These are phyloP conservation scores for Takifugu ocellatus DNA, from an alignment of 2,797 vertebrate species.

Conservation along the genomic window DNA sequence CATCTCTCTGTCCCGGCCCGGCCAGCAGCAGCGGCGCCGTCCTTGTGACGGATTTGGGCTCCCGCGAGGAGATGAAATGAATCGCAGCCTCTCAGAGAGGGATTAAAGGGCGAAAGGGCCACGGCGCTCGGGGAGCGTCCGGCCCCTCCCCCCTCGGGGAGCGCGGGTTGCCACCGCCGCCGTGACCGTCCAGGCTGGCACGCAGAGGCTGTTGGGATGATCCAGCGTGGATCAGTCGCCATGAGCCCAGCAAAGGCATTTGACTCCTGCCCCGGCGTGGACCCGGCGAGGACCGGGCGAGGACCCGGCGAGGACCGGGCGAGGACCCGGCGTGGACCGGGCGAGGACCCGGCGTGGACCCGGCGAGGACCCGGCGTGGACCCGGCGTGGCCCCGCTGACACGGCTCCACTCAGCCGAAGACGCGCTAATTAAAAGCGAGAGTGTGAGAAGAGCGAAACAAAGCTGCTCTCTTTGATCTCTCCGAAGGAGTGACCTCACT, in stretches of 20 bases:
- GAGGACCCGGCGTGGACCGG: no score
- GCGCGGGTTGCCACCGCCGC: slow-evolving; percentile 38
- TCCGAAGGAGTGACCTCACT: slow-evolving; percentile 17
- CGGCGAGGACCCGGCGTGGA: no score
- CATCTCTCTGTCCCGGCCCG: no score
- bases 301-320: no score
- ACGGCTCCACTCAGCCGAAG: slow-evolving; percentile 46
- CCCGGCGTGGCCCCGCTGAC: slow-evolving; percentile 29
- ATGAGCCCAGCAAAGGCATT: slow-evolving; percentile 60
- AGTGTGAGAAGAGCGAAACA: slow-evolving; percentile 24
- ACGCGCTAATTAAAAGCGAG: slow-evolving; percentile 66
- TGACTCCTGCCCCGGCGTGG: slow-evolving; percentile 16
- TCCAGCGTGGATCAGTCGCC: slow-evolving; percentile 46
- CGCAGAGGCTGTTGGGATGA: slow-evolving; percentile 38
- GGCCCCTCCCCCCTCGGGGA: slow-evolving; percentile 30
- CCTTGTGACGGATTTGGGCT: slow-evolving; percentile 27
- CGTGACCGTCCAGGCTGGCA: slow-evolving; percentile 33
- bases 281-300: no score
- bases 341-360: no score
- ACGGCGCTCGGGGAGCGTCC: slow-evolving; percentile 16
- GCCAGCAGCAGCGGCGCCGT: no score
- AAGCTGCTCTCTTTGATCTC: slow-evolving; percentile 28
- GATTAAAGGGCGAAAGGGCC: slow-evolving; percentile 3
- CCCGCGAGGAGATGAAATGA: slow-evolving; percentile 28
- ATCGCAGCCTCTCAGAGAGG: slow-evolving; percentile 17